Percentiles rank a stretch among this genome's conserved stretches.
Conservation (phyloP, 1,140 invertebrate species). For the Platyscapa corneri region DNA sequence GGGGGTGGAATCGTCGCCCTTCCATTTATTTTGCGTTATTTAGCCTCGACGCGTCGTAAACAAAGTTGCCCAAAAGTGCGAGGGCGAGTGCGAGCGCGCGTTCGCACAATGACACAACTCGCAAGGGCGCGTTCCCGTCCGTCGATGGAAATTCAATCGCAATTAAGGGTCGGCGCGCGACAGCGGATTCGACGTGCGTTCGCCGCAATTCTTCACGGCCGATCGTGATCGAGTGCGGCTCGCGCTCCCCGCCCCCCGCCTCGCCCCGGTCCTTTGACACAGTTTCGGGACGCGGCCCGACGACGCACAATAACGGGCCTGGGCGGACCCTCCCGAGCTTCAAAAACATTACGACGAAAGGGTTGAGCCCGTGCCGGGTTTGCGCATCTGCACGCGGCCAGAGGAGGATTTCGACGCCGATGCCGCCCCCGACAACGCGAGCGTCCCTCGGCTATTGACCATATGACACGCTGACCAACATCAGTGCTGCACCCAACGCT, state of each 20-base stretch:
- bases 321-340: conserved; percentile 63
- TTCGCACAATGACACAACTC: too few species aligned
- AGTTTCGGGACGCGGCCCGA: conserved; percentile 63
- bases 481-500: conserved; percentile 41
- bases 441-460: conserved; percentile 66
- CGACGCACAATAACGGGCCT: too few species aligned
- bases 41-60: too few species aligned
- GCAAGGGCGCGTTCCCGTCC: too few species aligned
- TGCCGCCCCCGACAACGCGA: conserved; percentile 63
- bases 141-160: too few species aligned
- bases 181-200: too few species aligned
- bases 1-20: too few species aligned
- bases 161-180: too few species aligned
- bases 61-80: too few species aligned
- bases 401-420: background rate
- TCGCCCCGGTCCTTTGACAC: conserved; percentile 64
- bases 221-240: background rate
- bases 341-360: conserved; percentile 71
- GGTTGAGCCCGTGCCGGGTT: conserved; percentile 63
- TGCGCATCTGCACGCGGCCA: conserved; percentile 65
- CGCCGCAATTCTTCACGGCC: background rate
- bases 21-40: too few species aligned
- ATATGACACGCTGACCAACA: conserved; percentile 76
- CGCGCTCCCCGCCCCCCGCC: background rate
- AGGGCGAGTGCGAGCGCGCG: too few species aligned